Evolutionary conservation across 2,113 vertebrate species (phyloP).

Genomic region (Andinoacara biseriatus): DNA sequence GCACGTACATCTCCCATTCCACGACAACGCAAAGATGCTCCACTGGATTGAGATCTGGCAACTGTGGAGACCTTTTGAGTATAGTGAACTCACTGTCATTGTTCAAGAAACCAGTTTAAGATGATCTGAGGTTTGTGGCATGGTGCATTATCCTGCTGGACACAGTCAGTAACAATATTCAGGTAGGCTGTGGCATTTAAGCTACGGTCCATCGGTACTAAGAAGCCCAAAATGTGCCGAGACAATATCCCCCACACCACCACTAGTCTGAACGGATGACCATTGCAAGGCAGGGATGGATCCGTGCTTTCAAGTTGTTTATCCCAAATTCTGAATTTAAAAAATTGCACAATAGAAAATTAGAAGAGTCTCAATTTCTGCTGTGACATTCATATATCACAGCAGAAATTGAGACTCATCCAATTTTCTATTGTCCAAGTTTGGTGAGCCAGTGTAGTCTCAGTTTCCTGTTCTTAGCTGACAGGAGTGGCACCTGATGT

Average conservation of each 20-base stretch:
- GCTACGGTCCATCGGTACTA: background rate
- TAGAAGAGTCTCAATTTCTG: too few species aligned
- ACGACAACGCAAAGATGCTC: background rate
- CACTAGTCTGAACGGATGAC: background rate
- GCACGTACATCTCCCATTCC: background rate
- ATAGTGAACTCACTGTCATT: background rate
- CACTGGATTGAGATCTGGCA: background rate
- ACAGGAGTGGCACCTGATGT: background rate
- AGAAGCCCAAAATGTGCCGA: background rate
- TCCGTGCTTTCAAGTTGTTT: background rate
- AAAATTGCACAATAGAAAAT: too few species aligned
- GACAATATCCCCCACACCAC: background rate
- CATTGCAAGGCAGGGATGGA: background rate
- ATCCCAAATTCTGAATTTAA: background rate
- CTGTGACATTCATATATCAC: background rate
- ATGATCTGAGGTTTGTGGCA: background rate
- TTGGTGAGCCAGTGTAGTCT: background rate
- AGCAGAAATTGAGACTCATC: background rate
- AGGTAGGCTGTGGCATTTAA: background rate
- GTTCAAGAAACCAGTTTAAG: too few species aligned
- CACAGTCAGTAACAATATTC: background rate
- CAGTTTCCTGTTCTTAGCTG: background rate
- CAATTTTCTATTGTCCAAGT: background rate
- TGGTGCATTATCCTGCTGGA: rapidly evolving
- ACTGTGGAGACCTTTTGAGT: background rate